Evolutionary conservation across 2,113 vertebrate species (phyloP).

Genomic region (Philantomba maxwellii): DNA sequence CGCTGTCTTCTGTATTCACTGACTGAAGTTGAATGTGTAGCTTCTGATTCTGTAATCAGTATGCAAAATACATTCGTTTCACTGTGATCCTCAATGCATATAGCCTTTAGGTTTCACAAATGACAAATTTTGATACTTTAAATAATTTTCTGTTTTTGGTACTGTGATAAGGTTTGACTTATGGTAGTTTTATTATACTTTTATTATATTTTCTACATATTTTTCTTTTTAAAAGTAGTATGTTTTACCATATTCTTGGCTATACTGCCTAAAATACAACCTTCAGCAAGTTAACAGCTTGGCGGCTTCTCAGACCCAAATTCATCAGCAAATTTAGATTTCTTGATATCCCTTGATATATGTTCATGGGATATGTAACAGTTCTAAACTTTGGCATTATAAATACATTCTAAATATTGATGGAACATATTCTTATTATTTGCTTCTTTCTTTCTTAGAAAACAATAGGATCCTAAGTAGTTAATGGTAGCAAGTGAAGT

Average conservation of each 20-base stretch:
- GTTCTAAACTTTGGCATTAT: slow-evolving; percentile 23
- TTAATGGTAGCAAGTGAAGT: neutral
- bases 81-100: neutral
- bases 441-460: slow-evolving; percentile 11
- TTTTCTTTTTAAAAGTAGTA: slow-evolving; percentile 28
- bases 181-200: neutral
- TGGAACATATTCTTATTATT: neutral
- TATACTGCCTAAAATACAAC: slow-evolving; percentile 19
- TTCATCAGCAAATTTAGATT: slow-evolving; percentile 10
- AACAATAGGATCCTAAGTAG: slow-evolving; percentile 25
- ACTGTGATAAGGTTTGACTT: neutral
- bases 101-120: slow-evolving; percentile 33
- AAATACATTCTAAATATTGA: slow-evolving; percentile 18
- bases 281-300: slow-evolving; percentile 34
- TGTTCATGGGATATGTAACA: neutral
- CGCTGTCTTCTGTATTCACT: neutral
- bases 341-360: slow-evolving; percentile 33
- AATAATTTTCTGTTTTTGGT: slow-evolving; percentile 47
- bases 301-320: slow-evolving; percentile 16
- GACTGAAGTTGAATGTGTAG: neutral
- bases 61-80: neutral
- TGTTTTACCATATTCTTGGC: slow-evolving; percentile 6
- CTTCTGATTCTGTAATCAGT: neutral
- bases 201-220: neutral
- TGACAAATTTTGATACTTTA: slow-evolving; percentile 44